These are phyloP conservation scores for Orestias chungarensis DNA, from an alignment of 2,797 vertebrate species.

Conservation along the genomic window DNA sequence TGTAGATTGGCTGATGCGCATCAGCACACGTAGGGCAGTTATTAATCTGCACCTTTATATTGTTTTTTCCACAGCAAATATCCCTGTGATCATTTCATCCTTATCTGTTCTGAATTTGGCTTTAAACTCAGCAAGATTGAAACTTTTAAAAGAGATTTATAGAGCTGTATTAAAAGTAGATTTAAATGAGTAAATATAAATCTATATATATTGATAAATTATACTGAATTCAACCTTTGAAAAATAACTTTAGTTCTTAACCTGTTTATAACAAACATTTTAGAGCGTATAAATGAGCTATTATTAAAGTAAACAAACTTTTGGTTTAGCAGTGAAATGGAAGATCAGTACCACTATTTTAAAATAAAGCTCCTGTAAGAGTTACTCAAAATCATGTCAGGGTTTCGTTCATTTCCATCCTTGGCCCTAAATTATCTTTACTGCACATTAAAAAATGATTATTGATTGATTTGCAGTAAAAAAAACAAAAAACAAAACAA, in stretches of 20 bases:
- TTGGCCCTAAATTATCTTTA: background rate
- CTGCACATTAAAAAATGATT: background rate
- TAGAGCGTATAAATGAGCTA: too few species aligned
- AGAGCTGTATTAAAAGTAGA: background rate
- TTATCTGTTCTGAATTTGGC: background rate
- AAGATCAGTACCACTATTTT: background rate
- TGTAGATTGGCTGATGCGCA: background rate
- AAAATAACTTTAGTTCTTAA: too few species aligned
- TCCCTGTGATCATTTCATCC: background rate
- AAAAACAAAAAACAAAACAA: too few species aligned
- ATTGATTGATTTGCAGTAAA: background rate
- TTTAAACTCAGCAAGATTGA: background rate
- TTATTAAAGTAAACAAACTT: background rate
- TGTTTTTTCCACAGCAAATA: background rate
- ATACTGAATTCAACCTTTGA: too few species aligned
- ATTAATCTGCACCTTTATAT: slow-evolving; percentile 11
- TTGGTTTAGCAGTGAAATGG: background rate
- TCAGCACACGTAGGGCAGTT: background rate
- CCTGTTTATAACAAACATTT: too few species aligned
- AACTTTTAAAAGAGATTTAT: background rate
- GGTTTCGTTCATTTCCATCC: background rate
- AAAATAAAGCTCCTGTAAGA: background rate
- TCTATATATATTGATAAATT: too few species aligned
- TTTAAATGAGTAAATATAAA: background rate
- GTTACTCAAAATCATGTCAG: background rate